A percentile compares a stretch with the other conserved stretches of the same genome.
Conservation (phyloP, 2,888 invertebrate species). For the Drosophila sordidula region DNA sequence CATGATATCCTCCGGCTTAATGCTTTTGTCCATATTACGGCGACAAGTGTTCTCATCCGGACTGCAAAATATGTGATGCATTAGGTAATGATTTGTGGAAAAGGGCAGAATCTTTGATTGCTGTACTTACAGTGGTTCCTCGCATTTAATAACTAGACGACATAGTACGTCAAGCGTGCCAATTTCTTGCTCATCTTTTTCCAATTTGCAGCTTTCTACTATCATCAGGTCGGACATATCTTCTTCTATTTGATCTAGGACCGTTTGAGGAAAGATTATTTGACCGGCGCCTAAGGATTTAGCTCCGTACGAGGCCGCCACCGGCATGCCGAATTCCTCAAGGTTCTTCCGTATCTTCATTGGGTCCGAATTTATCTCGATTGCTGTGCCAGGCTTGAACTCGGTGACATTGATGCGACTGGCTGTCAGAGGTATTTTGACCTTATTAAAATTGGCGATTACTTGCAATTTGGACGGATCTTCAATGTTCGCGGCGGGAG, state of each 20-base stretch:
- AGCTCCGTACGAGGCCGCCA: constrained; percentile 14
- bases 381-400: constrained; percentile 68
- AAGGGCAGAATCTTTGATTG: background rate
- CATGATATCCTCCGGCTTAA: constrained; percentile 68
- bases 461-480: constrained; percentile 57
- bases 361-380: constrained; percentile 32
- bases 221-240: constrained; percentile 54
- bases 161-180: constrained; percentile 60
- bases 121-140: no score
- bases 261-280: constrained; percentile 57
- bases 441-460: constrained; percentile 28
- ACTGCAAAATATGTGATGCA: background rate
- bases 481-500: constrained; percentile 30
- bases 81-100: no score
- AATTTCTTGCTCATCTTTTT: constrained; percentile 24
- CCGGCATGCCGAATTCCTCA: constrained; percentile 59
- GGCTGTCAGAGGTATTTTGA: constrained; percentile 58
- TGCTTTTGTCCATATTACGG: constrained; percentile 28
- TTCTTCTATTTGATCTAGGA: constrained; percentile 53
- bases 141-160: constrained; percentile 67
- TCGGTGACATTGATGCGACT: constrained; percentile 79
- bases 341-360: constrained; percentile 51
- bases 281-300: constrained; percentile 53
- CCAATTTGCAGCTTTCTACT: constrained; percentile 48
- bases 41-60: background rate